These are phyloP conservation scores for Antrozous pallidus DNA, from an alignment of 2,797 vertebrate genomes.

Conservation along the genomic window DNA sequence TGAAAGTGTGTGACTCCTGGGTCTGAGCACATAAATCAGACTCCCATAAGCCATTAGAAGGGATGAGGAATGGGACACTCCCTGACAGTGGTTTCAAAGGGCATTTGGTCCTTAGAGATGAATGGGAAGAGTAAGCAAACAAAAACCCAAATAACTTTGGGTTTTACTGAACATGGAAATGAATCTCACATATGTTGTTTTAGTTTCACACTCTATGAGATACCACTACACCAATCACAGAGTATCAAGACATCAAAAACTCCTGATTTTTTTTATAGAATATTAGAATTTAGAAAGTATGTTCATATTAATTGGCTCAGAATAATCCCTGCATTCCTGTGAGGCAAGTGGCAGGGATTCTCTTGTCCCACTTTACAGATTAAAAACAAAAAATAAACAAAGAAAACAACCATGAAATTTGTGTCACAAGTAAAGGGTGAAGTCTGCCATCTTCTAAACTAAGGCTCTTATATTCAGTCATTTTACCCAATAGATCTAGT, in stretches of 20 bases:
- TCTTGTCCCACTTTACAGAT: not conserved
- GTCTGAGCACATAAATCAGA: not conserved
- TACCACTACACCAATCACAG: not conserved
- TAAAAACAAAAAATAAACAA: not conserved
- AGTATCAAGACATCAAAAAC: not conserved
- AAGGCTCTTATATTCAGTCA: not conserved
- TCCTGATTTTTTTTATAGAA: not conserved
- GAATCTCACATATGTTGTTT: constrained; percentile 8
- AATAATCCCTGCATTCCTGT: not conserved
- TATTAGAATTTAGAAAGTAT: not conserved
- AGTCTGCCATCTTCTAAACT: not conserved
- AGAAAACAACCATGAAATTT: not conserved
- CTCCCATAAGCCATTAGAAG: not conserved
- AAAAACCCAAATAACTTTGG: not conserved
- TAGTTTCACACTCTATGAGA: not conserved
- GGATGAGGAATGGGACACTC: not conserved
- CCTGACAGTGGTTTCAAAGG: not conserved
- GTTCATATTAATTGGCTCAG: not conserved
- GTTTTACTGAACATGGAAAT: not conserved
- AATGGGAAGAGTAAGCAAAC: not conserved
- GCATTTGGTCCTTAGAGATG: not conserved
- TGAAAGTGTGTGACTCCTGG: not conserved
- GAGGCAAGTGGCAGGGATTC: not conserved
- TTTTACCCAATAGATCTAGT: not conserved
- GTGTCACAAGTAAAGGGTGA: not conserved